phyloP scores from a whole-genome alignment of 30 jellyfish, hydroid and myxozoan genomes.

The Hydra vulgaris region DNA sequence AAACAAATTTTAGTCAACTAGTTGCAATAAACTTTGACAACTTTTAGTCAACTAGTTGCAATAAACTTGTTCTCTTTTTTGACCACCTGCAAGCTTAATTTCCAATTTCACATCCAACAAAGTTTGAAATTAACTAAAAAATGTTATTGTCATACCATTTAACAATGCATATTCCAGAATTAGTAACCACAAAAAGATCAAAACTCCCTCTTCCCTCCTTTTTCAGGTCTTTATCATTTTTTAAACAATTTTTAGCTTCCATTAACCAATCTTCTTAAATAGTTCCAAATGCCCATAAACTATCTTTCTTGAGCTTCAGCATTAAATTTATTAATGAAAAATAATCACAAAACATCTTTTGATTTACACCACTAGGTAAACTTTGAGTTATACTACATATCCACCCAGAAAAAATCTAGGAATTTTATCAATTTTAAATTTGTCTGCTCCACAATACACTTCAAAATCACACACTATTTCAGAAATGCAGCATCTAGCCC shows the following conservation, averaged over 20 bases:
- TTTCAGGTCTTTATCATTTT: slow-evolving; percentile 16
- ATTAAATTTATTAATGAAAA: neutral
- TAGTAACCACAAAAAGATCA: slow-evolving; percentile 25
- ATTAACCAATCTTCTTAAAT: slow-evolving; percentile 30
- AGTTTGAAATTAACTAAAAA: slow-evolving; percentile 26
- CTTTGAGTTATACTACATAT: neutral
- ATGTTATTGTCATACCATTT: slow-evolving; percentile 54
- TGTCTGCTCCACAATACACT: neutral
- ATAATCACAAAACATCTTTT: slow-evolving; percentile 5
- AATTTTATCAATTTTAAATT: neutral
- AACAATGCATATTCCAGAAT: slow-evolving; percentile 31
- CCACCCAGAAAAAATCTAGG: neutral
- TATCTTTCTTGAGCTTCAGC: neutral
- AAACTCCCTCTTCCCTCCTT: slow-evolving; percentile 40
- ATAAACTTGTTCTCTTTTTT: slow-evolving; percentile 2
- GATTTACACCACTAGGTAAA: slow-evolving; percentile 11
- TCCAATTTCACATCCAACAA: neutral
- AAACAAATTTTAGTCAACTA: too few relatives aligned
- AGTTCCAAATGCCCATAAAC: neutral
- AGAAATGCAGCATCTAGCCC: neutral
- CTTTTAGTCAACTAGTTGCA: too few relatives aligned
- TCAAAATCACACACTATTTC: neutral
- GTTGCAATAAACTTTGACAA: too few relatives aligned
- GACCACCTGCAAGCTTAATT: slow-evolving; percentile 4
- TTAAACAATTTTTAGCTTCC: slow-evolving; percentile 22